phyloP scores from a whole-genome alignment of 2,888 invertebrate species.

The Polydrusus pterygomalis region DNA sequence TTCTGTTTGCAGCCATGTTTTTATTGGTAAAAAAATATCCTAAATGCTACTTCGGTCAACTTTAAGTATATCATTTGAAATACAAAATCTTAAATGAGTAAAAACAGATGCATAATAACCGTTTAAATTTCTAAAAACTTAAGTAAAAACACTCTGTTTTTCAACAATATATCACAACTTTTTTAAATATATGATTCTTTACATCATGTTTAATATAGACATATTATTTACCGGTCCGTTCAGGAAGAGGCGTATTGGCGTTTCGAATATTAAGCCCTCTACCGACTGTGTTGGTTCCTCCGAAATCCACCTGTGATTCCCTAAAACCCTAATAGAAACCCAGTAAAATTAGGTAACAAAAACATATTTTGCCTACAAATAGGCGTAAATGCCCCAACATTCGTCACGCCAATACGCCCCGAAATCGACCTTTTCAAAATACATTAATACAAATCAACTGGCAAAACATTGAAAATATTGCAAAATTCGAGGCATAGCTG shows the following conservation, averaged over 20 bases:
- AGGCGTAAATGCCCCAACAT: background rate
- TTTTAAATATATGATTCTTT: constrained; percentile 28
- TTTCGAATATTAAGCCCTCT: no score
- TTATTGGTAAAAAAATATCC: constrained; percentile 81
- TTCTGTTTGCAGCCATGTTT: constrained; percentile 71
- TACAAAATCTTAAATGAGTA: constrained; percentile 41
- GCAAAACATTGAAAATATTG: constrained; percentile 44
- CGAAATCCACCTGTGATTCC: no score
- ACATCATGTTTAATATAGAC: background rate
- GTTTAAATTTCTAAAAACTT: constrained; percentile 45
- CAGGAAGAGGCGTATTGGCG: background rate
- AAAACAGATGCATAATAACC: constrained; percentile 25
- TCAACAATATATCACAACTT: constrained; percentile 50
- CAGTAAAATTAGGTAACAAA: no score
- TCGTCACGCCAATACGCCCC: background rate
- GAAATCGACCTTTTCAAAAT: constrained; percentile 4
- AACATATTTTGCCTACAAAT: no score
- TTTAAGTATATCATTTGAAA: constrained; percentile 68
- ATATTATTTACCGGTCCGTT: background rate
- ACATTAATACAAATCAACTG: constrained; percentile 37
- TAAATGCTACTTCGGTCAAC: constrained; percentile 81
- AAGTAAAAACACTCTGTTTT: constrained; percentile 34
- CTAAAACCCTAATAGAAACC: no score
- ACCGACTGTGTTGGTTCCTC: no score
- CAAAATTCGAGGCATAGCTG: constrained; percentile 61